These are phyloP conservation scores for Lepidochitona cinerea DNA, from an alignment of 2,888 invertebrate species.

Conservation along the genomic window DNA sequence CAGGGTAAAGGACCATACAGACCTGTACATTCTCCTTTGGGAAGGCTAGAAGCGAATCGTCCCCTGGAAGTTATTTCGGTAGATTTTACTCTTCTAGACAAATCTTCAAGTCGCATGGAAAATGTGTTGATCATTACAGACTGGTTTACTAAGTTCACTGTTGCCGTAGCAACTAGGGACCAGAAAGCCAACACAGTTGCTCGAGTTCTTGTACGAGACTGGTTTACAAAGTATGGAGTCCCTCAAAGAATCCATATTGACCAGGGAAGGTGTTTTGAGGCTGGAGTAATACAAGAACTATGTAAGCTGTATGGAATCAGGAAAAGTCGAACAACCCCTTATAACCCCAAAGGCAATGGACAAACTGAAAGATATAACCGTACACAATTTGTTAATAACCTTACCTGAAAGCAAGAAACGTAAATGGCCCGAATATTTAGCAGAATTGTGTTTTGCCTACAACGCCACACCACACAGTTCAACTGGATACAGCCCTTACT, in stretches of 20 bases:
- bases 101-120: not conserved
- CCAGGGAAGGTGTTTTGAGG: slow-evolving; percentile 20
- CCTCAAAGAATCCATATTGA: slow-evolving; percentile 19
- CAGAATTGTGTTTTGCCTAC: slow-evolving; percentile 15
- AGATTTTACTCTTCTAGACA: slow-evolving; percentile 4
- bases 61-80: slow-evolving; percentile 8
- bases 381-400: slow-evolving; percentile 19
- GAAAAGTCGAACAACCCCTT: slow-evolving; percentile 19
- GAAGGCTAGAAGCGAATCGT: not conserved
- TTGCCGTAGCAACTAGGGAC: slow-evolving; percentile 20
- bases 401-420: slow-evolving; percentile 15
- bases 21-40: not conserved
- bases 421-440: slow-evolving; percentile 19
- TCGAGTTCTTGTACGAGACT: slow-evolving; percentile 13
- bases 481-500: slow-evolving; percentile 9
- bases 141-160: not conserved
- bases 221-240: slow-evolving; percentile 23
- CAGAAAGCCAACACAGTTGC: slow-evolving; percentile 22
- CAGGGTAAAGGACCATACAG: not conserved
- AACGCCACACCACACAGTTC: slow-evolving; percentile 12
- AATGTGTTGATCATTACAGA: not conserved
- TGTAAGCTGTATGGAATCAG: slow-evolving; percentile 18
- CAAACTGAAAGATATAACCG: slow-evolving; percentile 20
- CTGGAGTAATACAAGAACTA: no score
- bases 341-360: slow-evolving; percentile 22